Base-by-base conservation (phyloP, 2,113 vertebrate species). In the Notarius quadriscutis region DNA sequence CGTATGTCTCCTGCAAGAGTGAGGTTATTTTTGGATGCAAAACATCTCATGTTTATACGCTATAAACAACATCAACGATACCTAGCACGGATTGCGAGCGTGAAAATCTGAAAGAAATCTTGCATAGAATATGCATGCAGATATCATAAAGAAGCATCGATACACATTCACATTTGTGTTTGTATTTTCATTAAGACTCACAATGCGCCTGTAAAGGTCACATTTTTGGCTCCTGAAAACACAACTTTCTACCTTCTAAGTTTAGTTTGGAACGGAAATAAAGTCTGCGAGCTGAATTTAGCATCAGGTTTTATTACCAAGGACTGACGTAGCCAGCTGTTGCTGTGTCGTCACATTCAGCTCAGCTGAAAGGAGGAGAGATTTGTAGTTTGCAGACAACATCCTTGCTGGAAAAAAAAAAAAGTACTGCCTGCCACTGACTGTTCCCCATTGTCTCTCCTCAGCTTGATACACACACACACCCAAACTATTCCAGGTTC, bases 211-310 rank as follows among this genome's bases (percentile, higher is more conserved):
- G 22, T 82, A 53, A 62, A 63, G 51, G 67, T 82, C 51, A 83
- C 20, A 41, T 22, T 63, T 83, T 55, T 51, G 86, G 50, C 58
- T 75, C 65, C 27, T 30, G 60, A 81, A 57, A 55, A 69, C 41
- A 41, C 72, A 75, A 57, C 78, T 86, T 83, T 15, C 85, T 79
- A 77, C 75, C 53, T 87, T 87, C 87, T 55, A 62, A 82, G 67
- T 84, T 86, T 71, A 90, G 82, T 84, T 30, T 69, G 58, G 82
- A 63, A 69, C 69, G 41, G 72, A 90, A 88, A 85, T 85, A 83
- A 81, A 50, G 53, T 87, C 51, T 69, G 22, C 17, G 55, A 62
- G 85, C 84, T 83, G 34, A 17, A 88, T 90, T 87, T 88, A 90
- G 87, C 62, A 75, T 81, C 48, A 81, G 58, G 48, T 50, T 58